phyloP scores from a whole-genome alignment of 2,888 invertebrate species.

The Caradrina kadenii region DNA sequence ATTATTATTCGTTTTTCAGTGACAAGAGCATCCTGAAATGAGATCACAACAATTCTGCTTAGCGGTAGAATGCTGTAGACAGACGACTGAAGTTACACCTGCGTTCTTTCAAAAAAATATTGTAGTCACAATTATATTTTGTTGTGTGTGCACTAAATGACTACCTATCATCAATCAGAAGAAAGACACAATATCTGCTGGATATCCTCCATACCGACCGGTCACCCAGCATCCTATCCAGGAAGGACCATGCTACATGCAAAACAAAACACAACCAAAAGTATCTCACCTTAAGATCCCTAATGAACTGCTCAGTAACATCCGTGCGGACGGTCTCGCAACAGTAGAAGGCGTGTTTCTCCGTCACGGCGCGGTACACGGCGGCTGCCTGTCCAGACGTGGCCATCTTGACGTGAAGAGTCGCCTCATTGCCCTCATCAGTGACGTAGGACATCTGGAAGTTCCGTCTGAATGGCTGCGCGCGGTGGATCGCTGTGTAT shows the following conservation, averaged over 20 bases:
- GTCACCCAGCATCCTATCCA: too few species aligned
- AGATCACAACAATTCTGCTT: background rate
- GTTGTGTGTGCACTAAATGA: too few species aligned
- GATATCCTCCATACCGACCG: too few species aligned
- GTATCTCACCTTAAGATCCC: slow-evolving; percentile 94
- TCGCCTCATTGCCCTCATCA: slow-evolving; percentile 92
- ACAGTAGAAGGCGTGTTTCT: slow-evolving; percentile 97
- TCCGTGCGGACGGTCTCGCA: slow-evolving; percentile 97
- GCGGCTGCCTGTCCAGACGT: slow-evolving; percentile 95
- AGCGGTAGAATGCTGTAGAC: too few species aligned
- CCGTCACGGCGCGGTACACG: slow-evolving; percentile 96
- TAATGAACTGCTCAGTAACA: slow-evolving; percentile 96
- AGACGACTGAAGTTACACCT: too few species aligned
- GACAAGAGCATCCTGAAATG: background rate
- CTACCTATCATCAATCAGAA: too few species aligned
- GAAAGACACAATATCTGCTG: too few species aligned
- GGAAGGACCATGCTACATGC: too few species aligned
- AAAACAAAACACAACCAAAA: too few species aligned
- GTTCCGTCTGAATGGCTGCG: slow-evolving; percentile 93
- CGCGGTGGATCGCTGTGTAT: slow-evolving; percentile 95
- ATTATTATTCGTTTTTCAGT: background rate
- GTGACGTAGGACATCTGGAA: slow-evolving; percentile 94
- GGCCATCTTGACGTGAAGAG: slow-evolving; percentile 94
- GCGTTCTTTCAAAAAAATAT: too few species aligned
- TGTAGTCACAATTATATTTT: too few species aligned